Base-by-base conservation (phyloP, 1,140 invertebrate species). In the Anastrepha ludens region DNA sequence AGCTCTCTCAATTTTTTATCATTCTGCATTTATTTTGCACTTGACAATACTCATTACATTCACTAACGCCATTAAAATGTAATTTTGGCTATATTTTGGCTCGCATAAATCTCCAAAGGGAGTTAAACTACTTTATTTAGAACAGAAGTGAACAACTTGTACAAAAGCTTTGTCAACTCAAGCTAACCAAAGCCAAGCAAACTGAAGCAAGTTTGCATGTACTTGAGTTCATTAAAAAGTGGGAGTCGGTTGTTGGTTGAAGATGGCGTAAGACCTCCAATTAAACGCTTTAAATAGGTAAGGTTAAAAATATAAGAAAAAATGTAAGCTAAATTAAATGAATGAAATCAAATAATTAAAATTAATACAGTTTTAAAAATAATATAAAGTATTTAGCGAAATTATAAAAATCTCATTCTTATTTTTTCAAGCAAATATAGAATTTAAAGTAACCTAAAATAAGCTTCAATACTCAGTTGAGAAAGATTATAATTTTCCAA, bases 31-130 rank as follows among this genome's bases (percentile, higher is more conserved):
- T 81, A 29, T 81, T 55, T 81, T 81, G 13, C 74, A 2, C 74
- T 9, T 1, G 17, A 81, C 74, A 55, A 29, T 65, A 29, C 50
- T 60, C 81, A 55, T 78, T 85, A 87, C 88, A 87, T 87, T 88
- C 85, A 89, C 90, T 89, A 89, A 91, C 89, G 92, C 90, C 90
- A 91, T 91, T 91, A 91, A 92, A 91, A 90, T 92, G 91, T 91
- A 91, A 91, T 91, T 91, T 91, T 91, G 92, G 91, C 91, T 91
- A 91, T 90, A 91, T 91, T 91, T 91, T 87, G 91, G 91, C 90
- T 91, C 90, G 91, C 91, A 91, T 91, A 92, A 91, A 92, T 91
- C 74, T 81, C 74, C 74, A 29, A 81, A 55, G 74, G 47, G 74
- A 81, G 74, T 41, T 55, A 81, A 81, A 55, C 74, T 81, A 47